phyloP scores from a whole-genome alignment of 1,140 invertebrate genomes.

The Nephila pilipes region DNA sequence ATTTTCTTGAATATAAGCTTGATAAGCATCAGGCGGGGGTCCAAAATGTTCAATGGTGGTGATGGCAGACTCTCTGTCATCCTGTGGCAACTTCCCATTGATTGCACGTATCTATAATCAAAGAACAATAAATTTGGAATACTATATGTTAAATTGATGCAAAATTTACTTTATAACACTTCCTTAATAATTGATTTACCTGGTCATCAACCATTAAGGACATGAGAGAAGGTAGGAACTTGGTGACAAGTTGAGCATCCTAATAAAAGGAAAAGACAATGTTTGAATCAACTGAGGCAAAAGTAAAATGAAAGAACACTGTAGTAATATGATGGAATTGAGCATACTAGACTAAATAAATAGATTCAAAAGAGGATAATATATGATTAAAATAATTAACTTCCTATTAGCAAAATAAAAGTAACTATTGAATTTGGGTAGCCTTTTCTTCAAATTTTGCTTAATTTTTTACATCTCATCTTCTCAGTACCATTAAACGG shows the following conservation, averaged over 20 bases:
- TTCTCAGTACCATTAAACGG: too few relatives aligned
- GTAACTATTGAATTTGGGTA: too few relatives aligned
- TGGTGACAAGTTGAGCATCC: conserved; percentile 95
- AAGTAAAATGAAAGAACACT: too few relatives aligned
- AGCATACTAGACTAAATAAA: too few relatives aligned
- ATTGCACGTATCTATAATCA: conserved; percentile 86
- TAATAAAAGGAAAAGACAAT: conserved; percentile 67
- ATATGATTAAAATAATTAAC: too few relatives aligned
- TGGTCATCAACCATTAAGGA: conserved; percentile 98
- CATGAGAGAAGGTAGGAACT: conserved; percentile 96
- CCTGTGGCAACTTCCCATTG: conserved; percentile 93
- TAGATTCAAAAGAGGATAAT: too few relatives aligned
- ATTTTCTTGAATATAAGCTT: conserved; percentile 92
- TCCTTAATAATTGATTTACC: conserved; percentile 77
- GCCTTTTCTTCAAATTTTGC: too few relatives aligned
- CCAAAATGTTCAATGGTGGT: conserved; percentile 97
- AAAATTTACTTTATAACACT: neutral
- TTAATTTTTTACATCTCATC: too few relatives aligned
- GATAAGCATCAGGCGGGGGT: conserved; percentile 94
- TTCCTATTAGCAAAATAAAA: too few relatives aligned
- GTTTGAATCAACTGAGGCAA: too few relatives aligned
- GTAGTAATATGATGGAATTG: too few relatives aligned
- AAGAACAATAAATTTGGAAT: neutral
- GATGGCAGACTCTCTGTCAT: conserved; percentile 94
- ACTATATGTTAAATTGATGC: neutral